Base-by-base conservation (phyloP, 2,888 invertebrate genomes). In the Amphipoea lucens region DNA sequence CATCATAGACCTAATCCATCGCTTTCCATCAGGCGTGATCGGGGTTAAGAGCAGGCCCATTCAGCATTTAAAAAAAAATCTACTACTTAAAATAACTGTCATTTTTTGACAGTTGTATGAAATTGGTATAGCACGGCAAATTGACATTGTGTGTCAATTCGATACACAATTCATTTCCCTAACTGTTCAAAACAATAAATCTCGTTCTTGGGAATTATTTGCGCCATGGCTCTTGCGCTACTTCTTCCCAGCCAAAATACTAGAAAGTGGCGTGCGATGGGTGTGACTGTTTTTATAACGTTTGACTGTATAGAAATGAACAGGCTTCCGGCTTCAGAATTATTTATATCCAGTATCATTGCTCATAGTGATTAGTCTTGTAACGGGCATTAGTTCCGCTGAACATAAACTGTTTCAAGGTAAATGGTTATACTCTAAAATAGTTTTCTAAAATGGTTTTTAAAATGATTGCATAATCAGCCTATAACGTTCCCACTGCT, bases 341-440 rank as follows among this genome's bases (percentile, higher is more conserved):
- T 36, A 70, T 36, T 23, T 23, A 70, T 17, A 36, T 14, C 42
- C 45, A n/a, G 2, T 51, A 20, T 2, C 20, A 73, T 36, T 45
- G 62, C 62, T 81, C 14, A n/a, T 9, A 11, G 23, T 5, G 17
- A 75, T 63, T 81, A 9, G 42, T 51, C 74, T 57, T 36, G 45
- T 54, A 36, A 45, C 12, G 20, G 36, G 2, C 20, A 51, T 80
- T 62, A 36, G 81, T 78, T 62, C n/a, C 20, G 51, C 81, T 0
- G 4, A 45, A 54, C 23, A 54, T 54, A 63, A 79, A 81, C 40
- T 4, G 40, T 54, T 79, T 81, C 81, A 74, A 79, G 78, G 78
- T 36, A 4, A 80, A 29, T 29, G 7, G 40, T 80, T 65, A 11
- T 54, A 48, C 23, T 29, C 3, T 17, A 23, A 75, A n/a, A 42